Evolutionary conservation across 2,113 vertebrate genomes (phyloP).

Genomic region (Limnothrissa miodon): DNA sequence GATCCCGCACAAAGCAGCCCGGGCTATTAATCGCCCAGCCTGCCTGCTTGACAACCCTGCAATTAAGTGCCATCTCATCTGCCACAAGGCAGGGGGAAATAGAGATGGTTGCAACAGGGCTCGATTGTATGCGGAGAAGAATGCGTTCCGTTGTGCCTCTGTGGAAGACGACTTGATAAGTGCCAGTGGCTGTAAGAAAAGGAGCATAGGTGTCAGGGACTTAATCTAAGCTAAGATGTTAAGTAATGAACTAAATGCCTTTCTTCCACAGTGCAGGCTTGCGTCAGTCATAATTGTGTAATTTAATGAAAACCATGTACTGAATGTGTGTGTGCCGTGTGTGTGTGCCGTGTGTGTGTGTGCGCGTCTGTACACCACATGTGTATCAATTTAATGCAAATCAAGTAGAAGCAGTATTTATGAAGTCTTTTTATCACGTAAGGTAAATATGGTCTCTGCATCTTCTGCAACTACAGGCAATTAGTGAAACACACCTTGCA

Average conservation of each 20-base stretch:
- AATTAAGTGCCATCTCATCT: slow-evolving; percentile 2
- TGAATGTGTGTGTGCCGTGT: too few relatives aligned
- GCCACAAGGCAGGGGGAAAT: not conserved
- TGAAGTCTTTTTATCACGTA: too few relatives aligned
- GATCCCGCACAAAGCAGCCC: not conserved
- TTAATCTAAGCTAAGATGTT: not conserved
- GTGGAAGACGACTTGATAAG: not conserved
- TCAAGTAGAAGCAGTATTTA: too few relatives aligned
- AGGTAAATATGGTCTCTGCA: too few relatives aligned
- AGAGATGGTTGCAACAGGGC: not conserved
- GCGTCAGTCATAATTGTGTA: not conserved
- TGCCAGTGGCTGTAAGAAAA: not conserved
- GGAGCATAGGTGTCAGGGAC: not conserved
- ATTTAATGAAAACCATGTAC: too few relatives aligned
- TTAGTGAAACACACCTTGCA: too few relatives aligned
- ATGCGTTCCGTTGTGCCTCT: not conserved
- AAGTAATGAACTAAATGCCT: not conserved
- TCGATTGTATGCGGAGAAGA: not conserved
- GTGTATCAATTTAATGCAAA: too few relatives aligned
- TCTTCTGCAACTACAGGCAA: too few relatives aligned
- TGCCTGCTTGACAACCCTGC: not conserved
- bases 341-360: too few relatives aligned
- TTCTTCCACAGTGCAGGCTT: not conserved
- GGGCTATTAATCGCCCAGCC: not conserved
- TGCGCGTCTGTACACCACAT: too few relatives aligned